Evolutionary conservation across 1,140 invertebrate genomes (phyloP), one percentile per base, ranked within the genome.

Genomic region (Aradophagus sp.): DNA sequence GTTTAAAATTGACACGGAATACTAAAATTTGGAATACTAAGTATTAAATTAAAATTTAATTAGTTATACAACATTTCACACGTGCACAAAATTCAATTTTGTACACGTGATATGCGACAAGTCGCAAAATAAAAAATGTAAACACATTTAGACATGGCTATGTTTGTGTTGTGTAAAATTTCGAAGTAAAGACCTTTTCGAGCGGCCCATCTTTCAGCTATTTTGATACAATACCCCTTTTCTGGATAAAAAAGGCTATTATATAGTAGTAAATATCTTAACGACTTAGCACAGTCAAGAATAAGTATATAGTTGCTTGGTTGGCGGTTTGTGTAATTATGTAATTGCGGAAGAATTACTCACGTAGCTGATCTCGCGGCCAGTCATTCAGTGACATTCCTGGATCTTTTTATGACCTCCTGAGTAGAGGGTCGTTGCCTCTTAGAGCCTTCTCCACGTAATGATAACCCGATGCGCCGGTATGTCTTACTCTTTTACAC

Each of bases 211-310:
- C n/a, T n/a, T n/a, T 34, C 26, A 35, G 23, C 20, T 2, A 15
- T 56, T 61, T 32, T 45, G 74, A 75, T 52, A 38, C 50, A 75
- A 78, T 78, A 76, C 73, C 76, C 74, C 8, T 48, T 63, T 53
- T 61, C 52, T 44, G 61, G 59, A 56, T 75, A 81, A 77, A 67
- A 76, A 69, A 78, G 76, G 71, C 80, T 78, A 86, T 85, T 86
- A 86, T 81, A 80, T 80, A 84, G 83, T 84, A 84, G 82, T 86
- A 86, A 86, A 86, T 85, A 85, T 84, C 80, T 78, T 84, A 85
- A 86, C 82, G 80, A 86, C 82, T 80, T 50, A 48, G 74, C 71
- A 69, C 69, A 47, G 74, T 41, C 69, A 36, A 66, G 67, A 34
- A 61, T 52, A 76, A 71, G 75, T 75, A 65, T 58, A 62, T 72